Evolutionary conservation across 35 echinoderm and acorn worm species (phyloP).

Genomic region (Strongylocentrotus purpuratus): DNA sequence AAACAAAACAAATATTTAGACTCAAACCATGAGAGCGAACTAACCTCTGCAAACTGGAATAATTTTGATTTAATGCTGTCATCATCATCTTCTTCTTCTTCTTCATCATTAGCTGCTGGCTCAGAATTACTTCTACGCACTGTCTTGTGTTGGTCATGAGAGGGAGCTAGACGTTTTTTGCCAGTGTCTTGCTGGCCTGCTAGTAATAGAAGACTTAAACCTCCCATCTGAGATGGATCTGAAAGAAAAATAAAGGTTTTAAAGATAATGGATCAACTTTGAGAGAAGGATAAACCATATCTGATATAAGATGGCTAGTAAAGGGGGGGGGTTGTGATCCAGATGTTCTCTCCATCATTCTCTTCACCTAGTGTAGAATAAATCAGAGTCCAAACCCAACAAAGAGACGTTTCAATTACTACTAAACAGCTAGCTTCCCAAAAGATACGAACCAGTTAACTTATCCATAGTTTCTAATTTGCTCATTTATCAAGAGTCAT

Average conservation of each 20-base stretch:
- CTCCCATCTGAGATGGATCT: constrained; percentile 82
- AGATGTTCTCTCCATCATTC: too few relatives aligned
- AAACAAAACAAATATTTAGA: background rate
- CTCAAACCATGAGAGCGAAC: background rate
- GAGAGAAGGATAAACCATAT: background rate
- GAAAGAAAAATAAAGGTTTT: background rate
- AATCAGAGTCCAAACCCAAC: too few relatives aligned
- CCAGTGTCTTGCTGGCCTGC: constrained; percentile 54
- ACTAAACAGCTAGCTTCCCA: too few relatives aligned
- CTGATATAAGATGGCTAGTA: too few relatives aligned
- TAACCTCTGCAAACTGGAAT: constrained; percentile 74
- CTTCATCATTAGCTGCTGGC: background rate
- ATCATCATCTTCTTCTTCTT: constrained; percentile 38
- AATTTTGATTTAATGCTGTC: constrained; percentile 57
- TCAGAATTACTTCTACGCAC: background rate
- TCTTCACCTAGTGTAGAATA: too few relatives aligned
- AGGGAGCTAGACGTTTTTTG: background rate
- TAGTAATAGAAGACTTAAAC: constrained; percentile 68
- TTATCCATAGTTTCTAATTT: too few relatives aligned
- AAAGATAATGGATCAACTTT: background rate
- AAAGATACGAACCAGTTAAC: too few relatives aligned
- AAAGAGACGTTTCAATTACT: too few relatives aligned
- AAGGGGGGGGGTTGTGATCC: too few relatives aligned
- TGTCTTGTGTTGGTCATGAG: constrained; percentile 3
- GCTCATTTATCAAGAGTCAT: too few relatives aligned